Conservation (phyloP, 2,888 invertebrate genomes). For the Papilio protenor region DNA sequence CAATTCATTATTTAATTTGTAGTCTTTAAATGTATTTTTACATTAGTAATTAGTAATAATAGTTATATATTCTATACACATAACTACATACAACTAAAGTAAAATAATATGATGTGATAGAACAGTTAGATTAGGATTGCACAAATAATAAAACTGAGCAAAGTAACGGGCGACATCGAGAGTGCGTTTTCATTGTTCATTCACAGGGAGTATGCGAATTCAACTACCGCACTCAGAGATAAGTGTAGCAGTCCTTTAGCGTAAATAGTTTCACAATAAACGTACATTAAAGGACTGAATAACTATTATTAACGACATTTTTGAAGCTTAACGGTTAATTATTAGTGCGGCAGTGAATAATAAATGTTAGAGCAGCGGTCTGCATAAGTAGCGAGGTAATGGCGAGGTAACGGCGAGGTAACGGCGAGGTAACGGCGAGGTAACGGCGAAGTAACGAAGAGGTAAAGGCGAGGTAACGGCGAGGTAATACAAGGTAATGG, state of each 20-base stretch:
- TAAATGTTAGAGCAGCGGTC: constrained; percentile 5
- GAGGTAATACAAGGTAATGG: constrained; percentile 43
- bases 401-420: constrained; percentile 42
- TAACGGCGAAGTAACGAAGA: constrained; percentile 42
- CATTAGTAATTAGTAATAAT: background rate
- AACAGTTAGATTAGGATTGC: constrained; percentile 34
- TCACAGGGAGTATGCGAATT: background rate
- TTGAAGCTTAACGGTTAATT: background rate
- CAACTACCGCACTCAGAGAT: background rate
- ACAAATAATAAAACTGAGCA: constrained; percentile 40
- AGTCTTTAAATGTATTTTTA: background rate
- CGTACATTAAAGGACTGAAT: background rate
- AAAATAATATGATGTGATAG: constrained; percentile 25
- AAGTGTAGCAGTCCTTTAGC: background rate
- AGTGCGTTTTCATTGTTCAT: constrained; percentile 28
- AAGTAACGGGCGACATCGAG: constrained; percentile 27
- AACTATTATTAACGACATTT: background rate
- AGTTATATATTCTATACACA: constrained; percentile 15
- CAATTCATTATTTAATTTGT: background rate
- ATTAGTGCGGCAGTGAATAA: background rate
- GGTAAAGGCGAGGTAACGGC: constrained; percentile 42
- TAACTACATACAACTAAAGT: constrained; percentile 34
- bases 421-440: constrained; percentile 31
- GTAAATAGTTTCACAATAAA: background rate
- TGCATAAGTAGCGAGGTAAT: constrained; percentile 49